These are phyloP conservation scores for Lytechinus pictus DNA, from an alignment of 35 echinoderm and acorn worm species.

Conservation along the genomic window DNA sequence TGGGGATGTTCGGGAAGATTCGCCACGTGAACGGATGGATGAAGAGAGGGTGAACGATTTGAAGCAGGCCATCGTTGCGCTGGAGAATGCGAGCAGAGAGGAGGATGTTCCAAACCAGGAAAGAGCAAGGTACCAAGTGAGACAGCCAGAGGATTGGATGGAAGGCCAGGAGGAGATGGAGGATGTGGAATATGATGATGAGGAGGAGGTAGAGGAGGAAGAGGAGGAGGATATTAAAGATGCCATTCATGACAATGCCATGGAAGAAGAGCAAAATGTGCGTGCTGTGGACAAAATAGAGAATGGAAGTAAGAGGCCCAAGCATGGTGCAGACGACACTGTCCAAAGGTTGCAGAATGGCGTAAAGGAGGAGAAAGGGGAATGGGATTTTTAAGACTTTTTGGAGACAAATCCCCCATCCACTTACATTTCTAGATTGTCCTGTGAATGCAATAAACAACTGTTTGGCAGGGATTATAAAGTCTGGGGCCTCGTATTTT, in stretches of 20 bases:
- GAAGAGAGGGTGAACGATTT: constrained; percentile 6
- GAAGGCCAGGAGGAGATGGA: neutral
- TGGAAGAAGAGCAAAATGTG: neutral
- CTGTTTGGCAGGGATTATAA: constrained; percentile 14
- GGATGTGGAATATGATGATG: neutral
- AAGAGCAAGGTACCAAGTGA: neutral
- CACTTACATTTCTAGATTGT: neutral
- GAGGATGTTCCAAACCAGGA: constrained; percentile 35
- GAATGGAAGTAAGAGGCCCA: neutral
- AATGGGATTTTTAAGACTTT: constrained; percentile 55
- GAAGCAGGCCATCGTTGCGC: constrained; percentile 44
- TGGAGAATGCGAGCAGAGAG: constrained; percentile 61
- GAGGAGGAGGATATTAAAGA: neutral
- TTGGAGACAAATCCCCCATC: neutral
- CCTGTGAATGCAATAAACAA: constrained; percentile 36
- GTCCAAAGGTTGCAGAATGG: constrained; percentile 64
- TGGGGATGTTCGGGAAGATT: neutral
- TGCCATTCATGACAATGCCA: neutral
- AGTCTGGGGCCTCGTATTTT: constrained; percentile 26
- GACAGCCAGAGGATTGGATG: neutral
- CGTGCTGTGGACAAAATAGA: neutral
- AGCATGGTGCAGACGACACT: neutral
- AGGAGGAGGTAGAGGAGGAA: neutral
- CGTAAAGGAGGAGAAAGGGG: constrained; percentile 50
- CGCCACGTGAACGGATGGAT: neutral